These are phyloP conservation scores for Bruchidius siliquastri DNA, from an alignment of 2,888 invertebrate species.

Conservation along the genomic window DNA sequence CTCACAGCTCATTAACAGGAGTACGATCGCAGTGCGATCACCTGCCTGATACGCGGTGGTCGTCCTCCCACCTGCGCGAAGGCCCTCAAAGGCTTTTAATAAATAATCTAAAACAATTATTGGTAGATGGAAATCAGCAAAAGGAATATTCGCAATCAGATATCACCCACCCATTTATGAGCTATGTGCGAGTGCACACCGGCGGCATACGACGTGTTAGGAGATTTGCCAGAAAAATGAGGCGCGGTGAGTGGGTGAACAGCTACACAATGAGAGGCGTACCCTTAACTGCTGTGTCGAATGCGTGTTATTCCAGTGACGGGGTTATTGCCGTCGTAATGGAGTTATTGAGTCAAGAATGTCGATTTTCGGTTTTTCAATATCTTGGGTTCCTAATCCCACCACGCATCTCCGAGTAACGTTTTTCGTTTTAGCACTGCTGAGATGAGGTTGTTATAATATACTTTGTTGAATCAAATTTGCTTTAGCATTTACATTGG, in stretches of 20 bases:
- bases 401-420: too few relatives aligned
- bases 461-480: too few relatives aligned
- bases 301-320: neutral
- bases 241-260: neutral
- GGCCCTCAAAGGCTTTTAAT: neutral
- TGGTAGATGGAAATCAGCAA: slow-evolving; percentile 18
- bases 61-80: neutral
- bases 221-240: neutral
- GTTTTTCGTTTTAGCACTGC: too few relatives aligned
- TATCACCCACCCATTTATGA: slow-evolving; percentile 19
- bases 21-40: neutral
- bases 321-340: neutral
- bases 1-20: neutral
- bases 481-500: too few relatives aligned
- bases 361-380: too few relatives aligned
- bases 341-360: too few relatives aligned
- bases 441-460: too few relatives aligned
- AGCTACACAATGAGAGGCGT: slow-evolving; percentile 1
- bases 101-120: slow-evolving; percentile 17
- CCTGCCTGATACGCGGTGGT: neutral
- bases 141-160: slow-evolving; percentile 18
- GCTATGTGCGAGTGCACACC: neutral
- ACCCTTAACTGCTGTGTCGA: neutral
- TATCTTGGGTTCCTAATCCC: too few relatives aligned
- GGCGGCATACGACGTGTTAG: neutral